phyloP scores from a whole-genome alignment of 2,113 vertebrate species.

The Mola mola region DNA sequence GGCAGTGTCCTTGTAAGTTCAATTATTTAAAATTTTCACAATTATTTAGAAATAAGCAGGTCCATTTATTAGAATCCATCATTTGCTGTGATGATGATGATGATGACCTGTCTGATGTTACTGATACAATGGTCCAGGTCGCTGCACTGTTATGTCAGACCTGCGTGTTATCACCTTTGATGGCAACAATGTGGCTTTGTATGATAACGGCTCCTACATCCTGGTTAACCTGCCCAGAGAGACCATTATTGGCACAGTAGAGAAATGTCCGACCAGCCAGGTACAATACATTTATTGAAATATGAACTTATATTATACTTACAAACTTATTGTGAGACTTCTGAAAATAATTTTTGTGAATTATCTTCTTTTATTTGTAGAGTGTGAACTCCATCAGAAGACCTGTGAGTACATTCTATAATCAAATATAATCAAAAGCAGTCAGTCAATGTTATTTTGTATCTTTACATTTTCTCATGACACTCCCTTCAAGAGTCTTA shows the following conservation, averaged over 20 bases:
- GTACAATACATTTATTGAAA: no score
- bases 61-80: not conserved
- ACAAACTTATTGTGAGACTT: not conserved
- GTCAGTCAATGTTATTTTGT: not conserved
- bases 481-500: slow-evolving; percentile 80
- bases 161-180: slow-evolving; percentile 96
- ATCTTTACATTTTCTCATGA: not conserved
- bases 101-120: not conserved
- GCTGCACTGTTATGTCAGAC: slow-evolving; percentile 95
- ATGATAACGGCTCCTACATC: slow-evolving; percentile 93
- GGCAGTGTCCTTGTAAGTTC: slow-evolving; percentile 95
- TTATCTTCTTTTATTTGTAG: slow-evolving; percentile 80
- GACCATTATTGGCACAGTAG: slow-evolving; percentile 91
- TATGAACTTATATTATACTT: slow-evolving; percentile 11
- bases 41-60: not conserved
- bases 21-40: not conserved
- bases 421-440: not conserved
- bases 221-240: slow-evolving; percentile 91
- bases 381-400: slow-evolving; percentile 93
- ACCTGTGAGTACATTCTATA: slow-evolving; percentile 84
- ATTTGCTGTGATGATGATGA: not conserved
- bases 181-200: slow-evolving; percentile 94
- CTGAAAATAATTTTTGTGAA: not conserved
- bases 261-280: slow-evolving; percentile 93
- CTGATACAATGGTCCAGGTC: slow-evolving; percentile 80